A percentile compares a stretch with the other conserved stretches of the same genome.
phyloP scores from a whole-genome alignment of 92 coral and sea anemone species.

The Palythoa caribaeorum region DNA sequence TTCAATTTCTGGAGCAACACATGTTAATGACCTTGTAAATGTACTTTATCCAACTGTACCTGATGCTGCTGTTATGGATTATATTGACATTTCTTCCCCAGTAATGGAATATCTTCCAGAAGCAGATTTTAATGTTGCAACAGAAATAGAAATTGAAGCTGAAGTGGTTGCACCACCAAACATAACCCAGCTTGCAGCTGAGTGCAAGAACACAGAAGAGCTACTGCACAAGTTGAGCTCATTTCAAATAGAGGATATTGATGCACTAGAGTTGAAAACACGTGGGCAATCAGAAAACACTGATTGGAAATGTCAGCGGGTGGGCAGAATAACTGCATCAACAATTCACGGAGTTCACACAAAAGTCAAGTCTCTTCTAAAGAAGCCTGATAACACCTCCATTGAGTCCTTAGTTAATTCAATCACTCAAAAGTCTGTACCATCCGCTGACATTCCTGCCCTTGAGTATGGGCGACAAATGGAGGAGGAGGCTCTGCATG shows the following conservation, averaged over 20 bases:
- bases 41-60: slow-evolving; percentile 59
- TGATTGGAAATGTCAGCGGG: slow-evolving; percentile 59
- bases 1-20: slow-evolving; percentile 20
- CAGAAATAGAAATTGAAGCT: slow-evolving; percentile 60
- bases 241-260: slow-evolving; percentile 46
- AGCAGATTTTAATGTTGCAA: slow-evolving; percentile 70
- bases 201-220: slow-evolving; percentile 55
- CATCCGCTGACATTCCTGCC: slow-evolving; percentile 44
- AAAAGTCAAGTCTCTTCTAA: slow-evolving; percentile 55
- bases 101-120: slow-evolving; percentile 66
- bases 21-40: slow-evolving; percentile 50
- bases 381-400: slow-evolving; percentile 28
- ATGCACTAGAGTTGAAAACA: slow-evolving; percentile 46
- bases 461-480: slow-evolving; percentile 58
- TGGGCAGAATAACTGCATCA: slow-evolving; percentile 74
- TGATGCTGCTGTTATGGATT: slow-evolving; percentile 36
- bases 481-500: slow-evolving; percentile 61
- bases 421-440: slow-evolving; percentile 35
- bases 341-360: slow-evolving; percentile 61
- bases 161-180: slow-evolving; percentile 59
- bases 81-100: neutral
- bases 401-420: slow-evolving; percentile 44
- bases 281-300: slow-evolving; percentile 62
- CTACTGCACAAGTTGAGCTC: slow-evolving; percentile 46
- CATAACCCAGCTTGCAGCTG: slow-evolving; percentile 57